Conservation (phyloP, 2,797 vertebrate genomes). For the Phalanger gymnotis region DNA sequence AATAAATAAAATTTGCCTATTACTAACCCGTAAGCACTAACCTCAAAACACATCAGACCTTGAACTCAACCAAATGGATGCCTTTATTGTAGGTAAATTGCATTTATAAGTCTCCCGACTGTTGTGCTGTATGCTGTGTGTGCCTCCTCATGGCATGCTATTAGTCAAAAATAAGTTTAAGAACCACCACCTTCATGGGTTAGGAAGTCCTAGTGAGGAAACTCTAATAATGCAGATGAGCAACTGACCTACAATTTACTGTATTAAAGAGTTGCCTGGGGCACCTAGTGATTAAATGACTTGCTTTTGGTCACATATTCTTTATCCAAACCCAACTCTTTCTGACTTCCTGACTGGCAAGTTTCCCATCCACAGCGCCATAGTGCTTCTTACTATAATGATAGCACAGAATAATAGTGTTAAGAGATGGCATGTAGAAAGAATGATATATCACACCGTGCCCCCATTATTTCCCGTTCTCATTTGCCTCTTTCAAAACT, state of each 20-base stretch:
- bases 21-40: neutral
- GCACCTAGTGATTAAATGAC: neutral
- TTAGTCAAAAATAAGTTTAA: neutral
- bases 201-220: neutral
- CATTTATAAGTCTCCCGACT: neutral
- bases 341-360: neutral
- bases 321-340: neutral
- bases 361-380: neutral
- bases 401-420: neutral
- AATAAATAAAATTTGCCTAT: neutral
- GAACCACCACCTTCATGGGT: neutral
- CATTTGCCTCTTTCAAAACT: too few relatives aligned
- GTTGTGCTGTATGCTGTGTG: neutral
- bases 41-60: neutral
- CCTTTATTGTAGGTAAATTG: neutral
- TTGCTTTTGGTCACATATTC: neutral
- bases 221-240: neutral
- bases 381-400: neutral
- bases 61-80: neutral
- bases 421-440: neutral
- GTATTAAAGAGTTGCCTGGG: neutral
- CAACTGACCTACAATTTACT: neutral
- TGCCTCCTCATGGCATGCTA: neutral
- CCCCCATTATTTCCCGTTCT: neutral
- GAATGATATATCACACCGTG: too few relatives aligned